Evolutionary conservation across 1,140 invertebrate genomes (phyloP).

Genomic region (Leptestheria dahalacensis): DNA sequence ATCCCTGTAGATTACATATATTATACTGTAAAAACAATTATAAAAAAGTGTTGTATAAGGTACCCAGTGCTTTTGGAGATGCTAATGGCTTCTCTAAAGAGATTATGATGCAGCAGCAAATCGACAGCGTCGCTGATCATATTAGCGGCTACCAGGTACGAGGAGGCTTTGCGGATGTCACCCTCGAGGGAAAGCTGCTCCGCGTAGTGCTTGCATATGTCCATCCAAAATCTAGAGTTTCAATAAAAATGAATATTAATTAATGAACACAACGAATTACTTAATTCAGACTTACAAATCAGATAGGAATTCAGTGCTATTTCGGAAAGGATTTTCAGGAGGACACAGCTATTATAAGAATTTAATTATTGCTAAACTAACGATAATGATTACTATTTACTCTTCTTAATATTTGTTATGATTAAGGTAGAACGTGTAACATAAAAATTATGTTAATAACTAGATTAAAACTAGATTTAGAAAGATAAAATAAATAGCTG

Average conservation of each 20-base stretch:
- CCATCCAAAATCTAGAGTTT: conserved; percentile 33
- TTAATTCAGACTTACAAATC: conserved; percentile 3
- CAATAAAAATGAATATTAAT: conserved; percentile 7
- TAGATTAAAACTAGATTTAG: too few relatives aligned
- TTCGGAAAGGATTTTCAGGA: too few relatives aligned
- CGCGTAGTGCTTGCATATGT: conserved; percentile 43
- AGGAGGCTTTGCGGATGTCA: conserved; percentile 39
- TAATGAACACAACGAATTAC: neutral
- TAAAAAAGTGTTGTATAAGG: too few relatives aligned
- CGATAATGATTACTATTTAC: too few relatives aligned
- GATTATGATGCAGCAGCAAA: conserved; percentile 33
- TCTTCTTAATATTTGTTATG: too few relatives aligned
- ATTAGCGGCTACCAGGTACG: conserved; percentile 42
- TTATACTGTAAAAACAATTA: too few relatives aligned
- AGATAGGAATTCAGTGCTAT: too few relatives aligned
- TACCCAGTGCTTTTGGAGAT: neutral
- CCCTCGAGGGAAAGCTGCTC: conserved; percentile 38
- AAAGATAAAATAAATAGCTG: too few relatives aligned
- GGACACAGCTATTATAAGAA: neutral
- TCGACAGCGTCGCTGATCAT: conserved; percentile 42
- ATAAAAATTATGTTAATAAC: too few relatives aligned
- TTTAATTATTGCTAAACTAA: conserved; percentile 12
- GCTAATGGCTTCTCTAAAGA: conserved; percentile 43
- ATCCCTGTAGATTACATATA: too few relatives aligned
- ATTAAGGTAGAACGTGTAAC: too few relatives aligned